Percentiles rank a stretch among this genome's conserved stretches.
Conservation (phyloP, 2,888 invertebrate genomes). For the Dinocampus coccinellae region DNA sequence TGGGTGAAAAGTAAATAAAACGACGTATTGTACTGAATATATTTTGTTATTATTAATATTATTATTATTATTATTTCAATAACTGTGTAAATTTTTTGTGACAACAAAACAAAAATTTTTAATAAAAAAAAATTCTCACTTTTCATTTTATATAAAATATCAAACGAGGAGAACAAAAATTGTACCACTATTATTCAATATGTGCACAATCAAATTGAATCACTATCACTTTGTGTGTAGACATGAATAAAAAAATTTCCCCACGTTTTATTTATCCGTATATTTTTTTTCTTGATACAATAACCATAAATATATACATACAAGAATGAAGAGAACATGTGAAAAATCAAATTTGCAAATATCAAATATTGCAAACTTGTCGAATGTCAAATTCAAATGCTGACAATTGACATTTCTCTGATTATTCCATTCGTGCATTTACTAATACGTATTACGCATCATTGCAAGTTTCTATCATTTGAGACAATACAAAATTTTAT, state of each 20-base stretch:
- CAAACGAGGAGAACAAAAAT: too few species aligned
- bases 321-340: background rate
- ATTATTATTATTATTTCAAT: too few species aligned
- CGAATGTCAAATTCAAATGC: background rate
- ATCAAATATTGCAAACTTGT: background rate
- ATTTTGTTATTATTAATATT: too few species aligned
- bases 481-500: background rate
- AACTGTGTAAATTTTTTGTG: too few species aligned
- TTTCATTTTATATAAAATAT: too few species aligned
- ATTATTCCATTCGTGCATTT: constrained; percentile 5
- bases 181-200: constrained; percentile 8
- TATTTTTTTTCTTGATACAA: background rate
- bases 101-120: too few species aligned
- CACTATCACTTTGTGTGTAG: background rate
- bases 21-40: too few species aligned
- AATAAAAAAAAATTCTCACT: background rate
- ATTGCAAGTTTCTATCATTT: background rate
- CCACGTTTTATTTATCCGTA: background rate
- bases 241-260: background rate
- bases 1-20: too few species aligned
- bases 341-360: constrained; percentile 1
- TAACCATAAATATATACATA: background rate
- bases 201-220: constrained; percentile 14
- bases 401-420: constrained; percentile 7
- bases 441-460: background rate